Conservation (phyloP, 37 sponge, comb jelly and placozoan genomes). For the Lycopodina hypogea region DNA sequence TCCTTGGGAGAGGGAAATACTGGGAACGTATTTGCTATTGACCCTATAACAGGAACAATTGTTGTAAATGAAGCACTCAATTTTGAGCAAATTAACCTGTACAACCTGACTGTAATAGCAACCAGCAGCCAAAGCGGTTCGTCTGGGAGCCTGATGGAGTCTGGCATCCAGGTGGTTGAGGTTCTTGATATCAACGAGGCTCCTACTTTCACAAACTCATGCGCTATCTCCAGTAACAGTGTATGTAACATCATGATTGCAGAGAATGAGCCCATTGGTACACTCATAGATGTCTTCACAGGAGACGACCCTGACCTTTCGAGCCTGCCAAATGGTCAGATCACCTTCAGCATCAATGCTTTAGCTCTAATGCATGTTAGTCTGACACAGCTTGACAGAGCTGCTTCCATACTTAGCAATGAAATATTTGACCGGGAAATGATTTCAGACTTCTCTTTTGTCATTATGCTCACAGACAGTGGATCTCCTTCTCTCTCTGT, state of each 20-base stretch:
- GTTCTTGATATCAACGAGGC: slow-evolving; percentile 65
- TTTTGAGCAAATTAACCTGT: slow-evolving; percentile 14
- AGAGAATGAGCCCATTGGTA: slow-evolving; percentile 21
- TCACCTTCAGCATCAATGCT: slow-evolving; percentile 34
- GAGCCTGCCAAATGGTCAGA: slow-evolving; percentile 28
- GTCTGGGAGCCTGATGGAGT: background rate
- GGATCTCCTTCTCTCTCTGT: slow-evolving; percentile 27
- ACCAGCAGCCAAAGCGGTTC: background rate
- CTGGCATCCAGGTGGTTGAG: slow-evolving; percentile 30
- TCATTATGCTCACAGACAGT: slow-evolving; percentile 28
- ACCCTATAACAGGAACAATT: slow-evolving; percentile 49
- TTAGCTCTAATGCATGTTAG: slow-evolving; percentile 1
- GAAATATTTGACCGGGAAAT: slow-evolving; percentile 25
- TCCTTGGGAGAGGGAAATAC: slow-evolving; percentile 56
- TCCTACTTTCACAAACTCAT: slow-evolving; percentile 54
- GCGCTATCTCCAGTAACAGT: slow-evolving; percentile 1
- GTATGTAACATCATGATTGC: slow-evolving; percentile 35
- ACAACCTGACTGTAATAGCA: slow-evolving; percentile 31
- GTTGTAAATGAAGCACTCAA: slow-evolving; percentile 30
- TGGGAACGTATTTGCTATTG: slow-evolving; percentile 51
- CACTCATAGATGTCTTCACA: slow-evolving; percentile 11
- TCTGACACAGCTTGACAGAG: slow-evolving; percentile 7
- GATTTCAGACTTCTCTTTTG: slow-evolving; percentile 7
- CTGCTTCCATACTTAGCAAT: background rate
- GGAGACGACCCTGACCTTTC: slow-evolving; percentile 49